Evolutionary conservation across 2,113 vertebrate genomes (phyloP).

Genomic region (Azemiops feae): DNA sequence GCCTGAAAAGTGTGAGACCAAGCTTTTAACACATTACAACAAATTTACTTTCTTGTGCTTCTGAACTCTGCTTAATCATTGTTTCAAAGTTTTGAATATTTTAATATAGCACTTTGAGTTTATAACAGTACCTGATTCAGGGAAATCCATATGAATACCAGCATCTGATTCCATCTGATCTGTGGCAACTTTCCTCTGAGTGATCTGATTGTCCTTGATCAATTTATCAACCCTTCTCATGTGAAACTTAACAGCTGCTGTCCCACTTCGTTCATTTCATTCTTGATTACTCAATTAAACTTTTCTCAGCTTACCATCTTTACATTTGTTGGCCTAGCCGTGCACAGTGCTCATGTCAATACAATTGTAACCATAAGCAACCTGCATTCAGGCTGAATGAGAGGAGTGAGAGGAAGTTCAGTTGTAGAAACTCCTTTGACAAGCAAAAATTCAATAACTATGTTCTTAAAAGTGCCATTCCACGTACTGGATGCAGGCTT

Average conservation of each 20-base stretch:
- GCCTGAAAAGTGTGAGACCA: background rate
- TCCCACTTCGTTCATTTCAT: background rate
- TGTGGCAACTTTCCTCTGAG: background rate
- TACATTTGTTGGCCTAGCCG: background rate
- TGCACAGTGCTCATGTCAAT: background rate
- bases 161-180: background rate
- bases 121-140: background rate
- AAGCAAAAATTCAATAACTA: background rate
- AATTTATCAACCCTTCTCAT: background rate
- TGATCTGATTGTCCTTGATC: background rate
- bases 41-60: background rate
- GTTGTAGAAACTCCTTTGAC: background rate
- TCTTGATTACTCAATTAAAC: background rate
- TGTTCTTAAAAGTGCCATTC: background rate
- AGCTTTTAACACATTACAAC: background rate
- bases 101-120: background rate
- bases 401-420: background rate
- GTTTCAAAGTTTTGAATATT: background rate
- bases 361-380: background rate
- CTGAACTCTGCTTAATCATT: background rate
- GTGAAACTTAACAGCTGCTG: background rate
- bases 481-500: background rate
- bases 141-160: background rate
- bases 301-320: background rate
- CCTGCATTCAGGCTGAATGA: background rate